These are phyloP conservation scores for Spilarctia lutea DNA, from an alignment of 2,888 invertebrate genomes.

Conservation along the genomic window DNA sequence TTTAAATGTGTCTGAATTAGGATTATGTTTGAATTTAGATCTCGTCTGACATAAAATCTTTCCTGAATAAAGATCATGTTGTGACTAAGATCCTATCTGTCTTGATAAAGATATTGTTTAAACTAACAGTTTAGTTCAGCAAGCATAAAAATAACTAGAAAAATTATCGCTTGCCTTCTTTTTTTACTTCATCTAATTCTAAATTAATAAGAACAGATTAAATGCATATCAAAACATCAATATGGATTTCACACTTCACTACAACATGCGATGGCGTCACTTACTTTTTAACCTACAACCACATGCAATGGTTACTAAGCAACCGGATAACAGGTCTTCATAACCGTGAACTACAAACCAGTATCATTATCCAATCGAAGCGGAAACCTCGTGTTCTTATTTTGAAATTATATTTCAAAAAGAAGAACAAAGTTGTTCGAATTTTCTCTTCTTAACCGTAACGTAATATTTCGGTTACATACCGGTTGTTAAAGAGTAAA, in stretches of 20 bases:
- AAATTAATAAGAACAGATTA: conserved; percentile 24
- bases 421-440: not conserved
- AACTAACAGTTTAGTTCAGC: no score
- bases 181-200: not conserved
- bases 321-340: conserved; percentile 74
- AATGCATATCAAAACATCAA: conserved; percentile 17
- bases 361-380: conserved; percentile 56
- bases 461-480: conserved; percentile 6
- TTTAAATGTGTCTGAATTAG: no score
- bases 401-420: conserved; percentile 8
- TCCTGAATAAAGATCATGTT: no score
- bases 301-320: conserved; percentile 60
- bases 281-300: conserved; percentile 27
- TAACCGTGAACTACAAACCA: conserved; percentile 47
- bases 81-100: not conserved
- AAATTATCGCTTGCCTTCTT: not conserved
- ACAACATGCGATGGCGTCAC: conserved; percentile 35
- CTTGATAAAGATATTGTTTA: not conserved
- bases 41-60: no score
- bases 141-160: no score
- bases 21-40: no score
- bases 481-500: conserved; percentile 49
- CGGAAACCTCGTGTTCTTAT: conserved; percentile 58
- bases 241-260: conserved; percentile 23
- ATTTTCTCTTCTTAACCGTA: not conserved